Percentiles rank a stretch among this genome's conserved stretches.
Conservation (phyloP, 1,140 invertebrate genomes). For the Pantala flavescens region DNA sequence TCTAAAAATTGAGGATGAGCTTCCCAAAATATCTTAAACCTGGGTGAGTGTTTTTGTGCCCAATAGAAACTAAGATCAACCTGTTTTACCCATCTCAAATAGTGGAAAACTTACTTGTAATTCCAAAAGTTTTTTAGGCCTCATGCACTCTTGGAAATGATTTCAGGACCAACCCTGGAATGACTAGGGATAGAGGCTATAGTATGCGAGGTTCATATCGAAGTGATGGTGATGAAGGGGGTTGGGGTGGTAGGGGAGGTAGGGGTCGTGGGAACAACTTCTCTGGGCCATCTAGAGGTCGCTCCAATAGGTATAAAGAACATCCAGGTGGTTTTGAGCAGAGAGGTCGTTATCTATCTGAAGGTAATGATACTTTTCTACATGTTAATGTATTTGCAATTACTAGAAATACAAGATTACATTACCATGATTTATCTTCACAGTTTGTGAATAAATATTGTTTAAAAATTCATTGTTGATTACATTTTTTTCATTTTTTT, state of each 20-base stretch:
- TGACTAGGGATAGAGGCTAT: constrained; percentile 33
- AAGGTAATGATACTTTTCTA: constrained; percentile 25
- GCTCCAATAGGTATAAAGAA: constrained; percentile 22
- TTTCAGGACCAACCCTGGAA: background rate
- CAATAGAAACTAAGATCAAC: background rate
- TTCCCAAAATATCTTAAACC: constrained; percentile 1
- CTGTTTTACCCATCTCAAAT: background rate
- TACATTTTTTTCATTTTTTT: too few species aligned
- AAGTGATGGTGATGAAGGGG: constrained; percentile 30
- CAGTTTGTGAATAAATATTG: too few species aligned
- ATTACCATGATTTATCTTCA: too few species aligned
- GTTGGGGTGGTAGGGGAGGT: constrained; percentile 28
- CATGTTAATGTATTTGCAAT: constrained; percentile 16
- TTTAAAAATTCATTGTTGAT: too few species aligned
- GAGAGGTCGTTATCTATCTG: constrained; percentile 32
- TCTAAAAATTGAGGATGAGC: constrained; percentile 10
- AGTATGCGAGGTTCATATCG: constrained; percentile 31
- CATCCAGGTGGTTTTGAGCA: constrained; percentile 27
- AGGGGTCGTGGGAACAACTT: constrained; percentile 17
- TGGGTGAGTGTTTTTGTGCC: constrained; percentile 12
- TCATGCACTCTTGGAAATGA: background rate
- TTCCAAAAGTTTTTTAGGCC: background rate
- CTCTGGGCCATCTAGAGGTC: constrained; percentile 1
- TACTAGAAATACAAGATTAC: too few species aligned
- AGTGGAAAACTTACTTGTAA: background rate